Conservation (phyloP, 1,140 invertebrate species). For the Meloidogyne exigua region DNA sequence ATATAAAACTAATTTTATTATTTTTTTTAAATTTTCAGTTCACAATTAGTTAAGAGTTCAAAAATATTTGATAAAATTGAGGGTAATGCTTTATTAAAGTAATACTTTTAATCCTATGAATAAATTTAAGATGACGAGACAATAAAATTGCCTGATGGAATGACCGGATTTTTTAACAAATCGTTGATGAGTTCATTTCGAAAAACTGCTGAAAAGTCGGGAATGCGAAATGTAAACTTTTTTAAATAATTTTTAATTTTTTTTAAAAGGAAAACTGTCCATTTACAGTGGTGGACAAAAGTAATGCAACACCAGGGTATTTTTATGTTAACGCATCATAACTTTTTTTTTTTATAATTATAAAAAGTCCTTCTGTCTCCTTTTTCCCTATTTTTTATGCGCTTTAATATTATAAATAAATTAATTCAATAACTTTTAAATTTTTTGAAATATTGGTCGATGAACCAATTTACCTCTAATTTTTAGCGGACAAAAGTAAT, state of each 20-base stretch:
- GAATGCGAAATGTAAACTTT: background rate
- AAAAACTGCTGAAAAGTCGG: background rate
- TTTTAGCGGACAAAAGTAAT: too few species aligned
- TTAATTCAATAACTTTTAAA: background rate
- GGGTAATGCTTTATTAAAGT: too few species aligned
- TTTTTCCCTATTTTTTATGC: too few species aligned
- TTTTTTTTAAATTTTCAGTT: background rate
- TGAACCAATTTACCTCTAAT: background rate
- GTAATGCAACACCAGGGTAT: too few species aligned
- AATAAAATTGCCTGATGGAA: background rate
- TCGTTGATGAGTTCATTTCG: conserved; percentile 7
- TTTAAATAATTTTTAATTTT: background rate
- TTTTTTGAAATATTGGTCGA: background rate
- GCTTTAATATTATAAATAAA: background rate
- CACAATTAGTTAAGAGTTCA: background rate
- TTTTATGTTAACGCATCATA: too few species aligned
- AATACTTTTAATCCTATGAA: background rate
- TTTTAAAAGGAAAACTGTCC: background rate
- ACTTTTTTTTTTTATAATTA: too few species aligned
- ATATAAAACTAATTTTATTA: too few species aligned
- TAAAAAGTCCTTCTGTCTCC: too few species aligned
- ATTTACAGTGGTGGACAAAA: too few species aligned
- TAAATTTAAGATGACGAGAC: conserved; percentile 4
- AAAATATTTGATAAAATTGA: conserved; percentile 3
- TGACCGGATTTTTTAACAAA: conserved; percentile 11